A percentile compares a stretch with the other conserved stretches of the same genome.
Conservation (phyloP, 2,888 invertebrate genomes). For the Eilema griseolum region DNA sequence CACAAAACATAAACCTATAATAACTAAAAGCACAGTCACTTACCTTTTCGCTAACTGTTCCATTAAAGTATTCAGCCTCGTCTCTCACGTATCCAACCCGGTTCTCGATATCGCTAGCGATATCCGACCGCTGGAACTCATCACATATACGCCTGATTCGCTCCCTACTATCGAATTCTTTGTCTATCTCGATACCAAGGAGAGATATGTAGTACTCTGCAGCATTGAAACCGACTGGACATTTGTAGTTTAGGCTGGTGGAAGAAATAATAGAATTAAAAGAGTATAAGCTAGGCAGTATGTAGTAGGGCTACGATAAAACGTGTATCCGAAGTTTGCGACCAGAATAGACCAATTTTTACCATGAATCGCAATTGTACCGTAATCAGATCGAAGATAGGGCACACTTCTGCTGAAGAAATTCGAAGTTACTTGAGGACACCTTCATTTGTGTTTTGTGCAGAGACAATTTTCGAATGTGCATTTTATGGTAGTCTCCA, state of each 20-base stretch:
- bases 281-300: too few species aligned
- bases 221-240: conserved; percentile 93
- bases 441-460: too few species aligned
- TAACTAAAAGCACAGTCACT: conserved; percentile 5
- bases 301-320: not conserved
- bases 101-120: conserved; percentile 72
- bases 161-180: conserved; percentile 76
- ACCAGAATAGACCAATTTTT: too few species aligned
- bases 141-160: conserved; percentile 85
- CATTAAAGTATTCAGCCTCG: conserved; percentile 79
- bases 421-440: too few species aligned
- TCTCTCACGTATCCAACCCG: conserved; percentile 76
- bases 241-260: conserved; percentile 87
- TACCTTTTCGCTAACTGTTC: conserved; percentile 73
- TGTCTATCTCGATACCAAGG: conserved; percentile 79
- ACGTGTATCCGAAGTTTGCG: too few species aligned
- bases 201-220: conserved; percentile 94
- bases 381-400: too few species aligned
- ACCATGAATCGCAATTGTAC: too few species aligned
- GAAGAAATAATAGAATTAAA: not conserved
- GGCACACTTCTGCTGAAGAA: too few species aligned
- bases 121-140: conserved; percentile 83
- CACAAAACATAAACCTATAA: not conserved
- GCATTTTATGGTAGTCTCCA: too few species aligned
- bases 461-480: too few species aligned